A percentile compares a stretch with the other conserved stretches of the same genome.
These are phyloP conservation scores for Trachemys scripta DNA, from an alignment of 2,113 vertebrate genomes.

Conservation along the genomic window DNA sequence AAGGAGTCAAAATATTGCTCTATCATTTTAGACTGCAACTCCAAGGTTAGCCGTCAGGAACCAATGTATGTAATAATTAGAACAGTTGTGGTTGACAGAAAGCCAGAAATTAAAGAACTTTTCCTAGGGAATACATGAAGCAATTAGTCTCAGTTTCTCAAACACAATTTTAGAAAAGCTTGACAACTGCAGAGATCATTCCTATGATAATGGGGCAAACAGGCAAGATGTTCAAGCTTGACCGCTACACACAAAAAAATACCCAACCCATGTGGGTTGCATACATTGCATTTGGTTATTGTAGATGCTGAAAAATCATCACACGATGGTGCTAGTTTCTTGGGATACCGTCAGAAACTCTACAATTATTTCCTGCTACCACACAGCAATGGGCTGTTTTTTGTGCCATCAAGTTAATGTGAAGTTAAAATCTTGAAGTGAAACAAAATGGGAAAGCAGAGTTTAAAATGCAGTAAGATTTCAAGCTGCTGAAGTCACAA, in stretches of 20 bases:
- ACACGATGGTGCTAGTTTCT: not conserved
- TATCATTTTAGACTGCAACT: too few species aligned
- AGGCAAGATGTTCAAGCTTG: not conserved
- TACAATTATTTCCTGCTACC: not conserved
- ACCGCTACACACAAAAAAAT: not conserved
- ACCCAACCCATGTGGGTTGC: not conserved
- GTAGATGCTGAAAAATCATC: not conserved
- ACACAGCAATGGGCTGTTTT: not conserved
- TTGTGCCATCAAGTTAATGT: not conserved
- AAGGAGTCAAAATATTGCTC: too few species aligned
- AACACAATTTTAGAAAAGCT: not conserved
- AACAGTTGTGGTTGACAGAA: too few species aligned
- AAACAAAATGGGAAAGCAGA: not conserved
- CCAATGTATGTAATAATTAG: too few species aligned
- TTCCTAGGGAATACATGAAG: too few species aligned
- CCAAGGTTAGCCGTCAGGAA: too few species aligned
- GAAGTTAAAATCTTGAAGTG: not conserved
- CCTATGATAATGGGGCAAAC: not conserved
- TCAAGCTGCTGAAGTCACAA: not conserved
- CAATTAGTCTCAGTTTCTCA: not conserved
- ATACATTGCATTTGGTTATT: not conserved
- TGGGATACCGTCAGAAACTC: not conserved
- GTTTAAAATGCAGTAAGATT: not conserved
- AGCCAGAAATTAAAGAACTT: too few species aligned
- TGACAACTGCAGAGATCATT: not conserved